Percentiles rank a stretch among this genome's conserved stretches.
Evolutionary conservation across 2,113 vertebrate species (phyloP).

Genomic region (Stomatorhinus ivindoensis): DNA sequence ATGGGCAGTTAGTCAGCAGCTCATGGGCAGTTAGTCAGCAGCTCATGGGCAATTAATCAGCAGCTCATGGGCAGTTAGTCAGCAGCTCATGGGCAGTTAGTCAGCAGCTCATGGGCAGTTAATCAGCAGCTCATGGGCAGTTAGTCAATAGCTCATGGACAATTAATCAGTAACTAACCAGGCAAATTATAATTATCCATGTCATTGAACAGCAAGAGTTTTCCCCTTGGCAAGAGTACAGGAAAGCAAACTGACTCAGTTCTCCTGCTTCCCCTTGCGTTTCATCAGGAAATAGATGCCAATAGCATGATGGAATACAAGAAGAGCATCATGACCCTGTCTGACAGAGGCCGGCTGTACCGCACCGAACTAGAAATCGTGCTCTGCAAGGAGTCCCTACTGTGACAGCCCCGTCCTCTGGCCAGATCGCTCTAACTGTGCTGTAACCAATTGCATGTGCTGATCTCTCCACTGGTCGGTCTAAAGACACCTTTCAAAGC

Average conservation of each 20-base stretch:
- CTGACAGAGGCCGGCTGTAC: slow-evolving; percentile 84
- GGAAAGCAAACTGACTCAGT: not conserved
- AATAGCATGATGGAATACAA: slow-evolving; percentile 76
- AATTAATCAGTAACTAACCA: not conserved
- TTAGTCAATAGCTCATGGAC: no score
- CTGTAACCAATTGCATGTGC: slow-evolving; percentile 57
- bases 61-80: not conserved
- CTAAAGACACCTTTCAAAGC: slow-evolving; percentile 39
- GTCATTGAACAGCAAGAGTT: not conserved
- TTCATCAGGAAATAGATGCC: slow-evolving; percentile 70
- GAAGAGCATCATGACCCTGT: slow-evolving; percentile 89
- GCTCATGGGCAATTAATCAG: no score
- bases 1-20: no score
- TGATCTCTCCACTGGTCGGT: slow-evolving; percentile 38
- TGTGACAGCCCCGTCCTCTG: slow-evolving; percentile 54
- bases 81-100: not conserved
- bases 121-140: not conserved
- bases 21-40: not conserved
- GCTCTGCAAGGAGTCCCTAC: slow-evolving; percentile 76
- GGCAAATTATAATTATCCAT: not conserved
- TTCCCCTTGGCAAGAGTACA: not conserved
- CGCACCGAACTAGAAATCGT: slow-evolving; percentile 92
- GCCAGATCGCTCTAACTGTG: slow-evolving; percentile 7
- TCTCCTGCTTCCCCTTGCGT: not conserved
- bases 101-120: not conserved